Conservation (phyloP, 2,113 vertebrate species). For the Narcine bancroftii region DNA sequence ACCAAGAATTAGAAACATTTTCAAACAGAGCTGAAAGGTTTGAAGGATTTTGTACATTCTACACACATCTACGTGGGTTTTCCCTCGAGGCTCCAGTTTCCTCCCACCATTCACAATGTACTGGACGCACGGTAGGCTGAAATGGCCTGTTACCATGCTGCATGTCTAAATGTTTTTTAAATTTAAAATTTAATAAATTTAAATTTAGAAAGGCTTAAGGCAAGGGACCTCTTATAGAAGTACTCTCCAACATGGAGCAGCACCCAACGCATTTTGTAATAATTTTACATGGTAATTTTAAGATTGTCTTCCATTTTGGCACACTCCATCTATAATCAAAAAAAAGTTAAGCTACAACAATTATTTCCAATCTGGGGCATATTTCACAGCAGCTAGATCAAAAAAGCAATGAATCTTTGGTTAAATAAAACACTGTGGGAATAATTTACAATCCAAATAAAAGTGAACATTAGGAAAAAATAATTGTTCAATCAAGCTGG, state of each 20-base stretch:
- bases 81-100: too few species aligned
- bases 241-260: background rate
- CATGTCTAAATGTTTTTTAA: too few species aligned
- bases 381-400: background rate
- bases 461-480: background rate
- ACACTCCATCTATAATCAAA: background rate
- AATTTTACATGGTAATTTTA: background rate
- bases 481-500: too few species aligned
- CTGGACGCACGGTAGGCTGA: too few species aligned
- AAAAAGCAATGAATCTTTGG: background rate
- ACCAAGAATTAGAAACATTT: background rate
- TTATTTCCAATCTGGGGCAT: background rate
- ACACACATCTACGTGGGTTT: too few species aligned
- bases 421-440: background rate
- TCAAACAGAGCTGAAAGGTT: background rate
- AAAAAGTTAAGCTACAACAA: background rate
- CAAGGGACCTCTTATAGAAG: background rate
- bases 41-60: too few species aligned
- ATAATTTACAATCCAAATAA: background rate
- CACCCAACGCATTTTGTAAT: background rate
- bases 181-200: too few species aligned
- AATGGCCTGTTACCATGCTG: too few species aligned
- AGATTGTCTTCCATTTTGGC: background rate
- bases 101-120: too few species aligned
- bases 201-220: too few species aligned